A percentile compares a stretch with the other conserved stretches of the same genome.
Evolutionary conservation across 2,888 invertebrate genomes (phyloP).

Genomic region (Oasisia sp.): DNA sequence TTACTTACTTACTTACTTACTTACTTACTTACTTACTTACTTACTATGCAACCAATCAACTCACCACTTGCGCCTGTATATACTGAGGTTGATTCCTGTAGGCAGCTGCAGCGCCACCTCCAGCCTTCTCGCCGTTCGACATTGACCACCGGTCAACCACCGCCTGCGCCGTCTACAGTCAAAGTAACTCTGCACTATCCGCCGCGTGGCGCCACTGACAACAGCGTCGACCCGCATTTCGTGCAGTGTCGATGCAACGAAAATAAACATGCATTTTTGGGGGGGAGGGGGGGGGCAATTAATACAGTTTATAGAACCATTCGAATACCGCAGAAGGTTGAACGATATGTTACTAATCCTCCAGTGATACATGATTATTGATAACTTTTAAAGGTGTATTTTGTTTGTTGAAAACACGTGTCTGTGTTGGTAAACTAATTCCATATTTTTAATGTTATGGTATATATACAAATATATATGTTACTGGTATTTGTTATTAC

Average conservation of each 20-base stretch:
- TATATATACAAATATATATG: too few relatives aligned
- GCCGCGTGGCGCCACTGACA: not conserved
- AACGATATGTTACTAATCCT: too few relatives aligned
- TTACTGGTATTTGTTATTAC: too few relatives aligned
- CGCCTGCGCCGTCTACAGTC: not conserved
- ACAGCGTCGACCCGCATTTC: not conserved
- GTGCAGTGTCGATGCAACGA: not conserved
- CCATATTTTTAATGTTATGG: too few relatives aligned
- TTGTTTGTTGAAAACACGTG: too few relatives aligned
- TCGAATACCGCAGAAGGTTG: not conserved
- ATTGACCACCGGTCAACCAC: not conserved
- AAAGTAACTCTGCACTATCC: not conserved
- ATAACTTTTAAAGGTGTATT: too few relatives aligned
- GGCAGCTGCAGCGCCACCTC: not conserved
- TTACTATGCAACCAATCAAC: not conserved
- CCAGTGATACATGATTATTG: too few relatives aligned
- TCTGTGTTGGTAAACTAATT: too few relatives aligned
- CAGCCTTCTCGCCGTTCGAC: not conserved
- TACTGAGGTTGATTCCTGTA: not conserved
- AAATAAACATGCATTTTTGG: not conserved
- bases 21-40: too few relatives aligned
- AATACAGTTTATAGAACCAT: not conserved
- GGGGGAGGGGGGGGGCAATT: too few relatives aligned
- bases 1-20: not conserved
- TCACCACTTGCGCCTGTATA: not conserved